Evolutionary conservation across 2,113 vertebrate genomes (phyloP).

Genomic region (Melanerpes formicivorus): DNA sequence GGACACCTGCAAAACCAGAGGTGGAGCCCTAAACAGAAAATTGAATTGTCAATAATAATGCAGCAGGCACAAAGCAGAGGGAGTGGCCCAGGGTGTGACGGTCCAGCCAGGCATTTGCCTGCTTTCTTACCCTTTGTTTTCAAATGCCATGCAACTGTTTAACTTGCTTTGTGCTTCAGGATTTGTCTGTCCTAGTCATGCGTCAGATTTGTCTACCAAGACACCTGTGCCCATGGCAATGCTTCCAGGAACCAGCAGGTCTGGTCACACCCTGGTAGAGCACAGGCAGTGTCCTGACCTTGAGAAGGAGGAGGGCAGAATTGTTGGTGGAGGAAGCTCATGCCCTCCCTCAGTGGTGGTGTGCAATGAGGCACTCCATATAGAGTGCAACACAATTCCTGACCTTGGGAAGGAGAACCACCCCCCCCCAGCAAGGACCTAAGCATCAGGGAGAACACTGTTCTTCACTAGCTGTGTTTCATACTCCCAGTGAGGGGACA

Average conservation of each 20-base stretch:
- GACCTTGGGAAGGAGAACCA: not conserved
- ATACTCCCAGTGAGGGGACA: fast-evolving
- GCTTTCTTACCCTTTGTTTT: not conserved
- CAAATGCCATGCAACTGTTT: not conserved
- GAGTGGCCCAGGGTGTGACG: not conserved
- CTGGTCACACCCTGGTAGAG: not conserved
- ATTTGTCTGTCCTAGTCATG: not conserved
- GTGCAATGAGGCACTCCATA: not conserved
- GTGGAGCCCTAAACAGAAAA: not conserved
- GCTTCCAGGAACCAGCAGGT: not conserved
- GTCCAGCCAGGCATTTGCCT: not conserved
- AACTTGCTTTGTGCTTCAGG: not conserved
- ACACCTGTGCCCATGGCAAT: not conserved
- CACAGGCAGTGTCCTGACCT: not conserved
- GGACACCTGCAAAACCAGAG: not conserved
- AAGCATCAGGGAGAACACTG: too few species aligned
- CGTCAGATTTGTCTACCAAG: fast-evolving
- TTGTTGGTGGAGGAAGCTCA: not conserved
- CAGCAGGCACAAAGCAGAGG: not conserved
- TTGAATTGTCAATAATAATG: not conserved
- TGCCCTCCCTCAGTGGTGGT: not conserved
- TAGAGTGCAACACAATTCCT: fast-evolving
- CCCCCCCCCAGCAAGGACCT: not conserved
- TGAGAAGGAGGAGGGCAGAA: not conserved
- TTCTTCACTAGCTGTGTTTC: not conserved